Conservation (phyloP, 2,113 vertebrate species). For the Centropus unirufus region DNA sequence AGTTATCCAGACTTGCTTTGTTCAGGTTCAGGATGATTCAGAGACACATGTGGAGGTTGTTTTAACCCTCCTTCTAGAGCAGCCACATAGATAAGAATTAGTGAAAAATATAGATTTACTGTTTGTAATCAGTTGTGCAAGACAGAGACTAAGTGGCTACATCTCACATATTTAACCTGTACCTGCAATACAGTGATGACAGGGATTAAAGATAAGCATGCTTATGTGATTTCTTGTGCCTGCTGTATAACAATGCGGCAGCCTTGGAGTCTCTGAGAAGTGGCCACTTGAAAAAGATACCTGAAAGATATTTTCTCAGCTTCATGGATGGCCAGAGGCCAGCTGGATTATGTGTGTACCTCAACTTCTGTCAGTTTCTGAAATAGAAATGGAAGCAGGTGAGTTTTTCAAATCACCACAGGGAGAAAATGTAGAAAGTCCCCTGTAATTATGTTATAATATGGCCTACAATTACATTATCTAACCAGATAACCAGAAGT, state of each 20-base stretch:
- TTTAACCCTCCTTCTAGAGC: not conserved
- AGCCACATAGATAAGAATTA: not conserved
- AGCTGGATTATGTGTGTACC: not conserved
- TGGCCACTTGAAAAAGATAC: not conserved
- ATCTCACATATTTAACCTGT: not conserved
- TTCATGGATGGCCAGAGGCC: not conserved
- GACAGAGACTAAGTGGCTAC: not conserved
- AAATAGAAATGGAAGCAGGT: not conserved
- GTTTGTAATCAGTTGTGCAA: not conserved
- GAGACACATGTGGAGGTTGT: not conserved
- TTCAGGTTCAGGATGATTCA: not conserved
- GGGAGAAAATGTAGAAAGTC: not conserved
- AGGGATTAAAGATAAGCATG: not conserved
- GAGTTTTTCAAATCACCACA: not conserved
- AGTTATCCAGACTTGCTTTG: not conserved
- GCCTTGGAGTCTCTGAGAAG: not conserved
- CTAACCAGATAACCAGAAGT: not conserved
- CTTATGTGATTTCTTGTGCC: not conserved
- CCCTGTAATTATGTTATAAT: not conserved
- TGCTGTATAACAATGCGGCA: not conserved
- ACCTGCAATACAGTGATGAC: not conserved
- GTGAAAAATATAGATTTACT: not conserved
- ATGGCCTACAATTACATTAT: not conserved
- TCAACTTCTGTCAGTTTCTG: not conserved
- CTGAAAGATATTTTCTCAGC: not conserved